Conservation (phyloP, 2,113 vertebrate species). For the Steatornis caripensis region DNA sequence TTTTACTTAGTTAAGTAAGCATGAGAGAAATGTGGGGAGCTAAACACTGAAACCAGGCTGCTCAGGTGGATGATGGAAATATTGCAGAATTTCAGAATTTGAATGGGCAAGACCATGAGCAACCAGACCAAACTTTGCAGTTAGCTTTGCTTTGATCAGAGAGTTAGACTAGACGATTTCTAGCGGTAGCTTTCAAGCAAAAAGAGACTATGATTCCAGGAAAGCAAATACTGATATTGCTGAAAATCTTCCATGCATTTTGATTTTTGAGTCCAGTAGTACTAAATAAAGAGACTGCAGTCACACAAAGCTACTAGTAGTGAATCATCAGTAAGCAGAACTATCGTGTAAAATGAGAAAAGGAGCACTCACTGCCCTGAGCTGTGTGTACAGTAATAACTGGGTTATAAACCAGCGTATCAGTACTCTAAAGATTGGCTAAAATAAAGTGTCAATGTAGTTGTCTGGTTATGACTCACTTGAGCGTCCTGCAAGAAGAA, state of each 20-base stretch:
- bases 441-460: not conserved
- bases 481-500: not conserved
- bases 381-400: not conserved
- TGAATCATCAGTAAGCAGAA: rapidly evolving
- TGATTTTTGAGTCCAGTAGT: not conserved
- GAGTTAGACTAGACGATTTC: not conserved
- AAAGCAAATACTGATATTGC: not conserved
- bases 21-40: not conserved
- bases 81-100: not conserved
- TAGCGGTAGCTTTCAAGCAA: not conserved
- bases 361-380: rapidly evolving
- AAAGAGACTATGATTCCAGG: not conserved
- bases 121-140: not conserved
- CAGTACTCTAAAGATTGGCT: not conserved
- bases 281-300: not conserved
- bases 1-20: not conserved
- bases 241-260: not conserved
- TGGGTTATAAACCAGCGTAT: not conserved
- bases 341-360: not conserved
- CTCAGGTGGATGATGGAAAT: not conserved
- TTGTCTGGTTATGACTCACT: not conserved
- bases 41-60: not conserved
- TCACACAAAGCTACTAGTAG: not conserved
- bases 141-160: not conserved
- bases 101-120: not conserved